These are phyloP conservation scores for Acrocera orbiculus DNA, from an alignment of 2,888 invertebrate species.

Conservation along the genomic window DNA sequence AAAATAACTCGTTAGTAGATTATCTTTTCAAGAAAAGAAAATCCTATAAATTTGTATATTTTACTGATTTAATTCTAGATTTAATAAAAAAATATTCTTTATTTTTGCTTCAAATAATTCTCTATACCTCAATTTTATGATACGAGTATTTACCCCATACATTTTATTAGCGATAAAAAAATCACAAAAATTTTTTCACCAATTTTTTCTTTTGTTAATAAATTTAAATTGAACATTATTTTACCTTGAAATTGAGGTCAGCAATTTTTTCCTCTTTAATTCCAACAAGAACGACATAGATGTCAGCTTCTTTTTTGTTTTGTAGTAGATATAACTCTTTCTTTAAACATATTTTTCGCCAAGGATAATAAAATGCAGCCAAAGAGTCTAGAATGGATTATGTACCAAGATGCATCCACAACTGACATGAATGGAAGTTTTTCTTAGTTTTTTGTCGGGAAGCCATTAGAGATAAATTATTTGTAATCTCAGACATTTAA, in stretches of 20 bases:
- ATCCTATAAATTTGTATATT: too few species aligned
- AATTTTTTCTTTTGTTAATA: too few species aligned
- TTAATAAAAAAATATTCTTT: too few species aligned
- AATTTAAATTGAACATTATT: too few species aligned
- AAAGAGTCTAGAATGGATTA: slow-evolving; percentile 2
- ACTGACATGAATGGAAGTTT: slow-evolving; percentile 4
- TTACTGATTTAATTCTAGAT: too few species aligned
- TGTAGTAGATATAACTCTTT: slow-evolving; percentile 6
- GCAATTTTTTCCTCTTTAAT: slow-evolving; percentile 5
- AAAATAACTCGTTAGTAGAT: too few species aligned
- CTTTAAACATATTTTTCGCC: slow-evolving; percentile 6
- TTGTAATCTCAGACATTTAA: slow-evolving; percentile 27
- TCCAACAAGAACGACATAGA: slow-evolving; percentile 1
- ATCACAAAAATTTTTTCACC: too few species aligned
- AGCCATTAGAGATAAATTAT: slow-evolving; percentile 30
- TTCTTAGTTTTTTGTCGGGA: slow-evolving; percentile 4
- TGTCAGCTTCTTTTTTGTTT: slow-evolving; percentile 4
- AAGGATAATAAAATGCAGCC: slow-evolving; percentile 3
- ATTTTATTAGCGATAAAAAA: too few species aligned
- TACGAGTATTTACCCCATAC: too few species aligned
- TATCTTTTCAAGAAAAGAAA: too few species aligned
- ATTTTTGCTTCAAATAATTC: too few species aligned
- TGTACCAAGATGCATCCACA: slow-evolving; percentile 4
- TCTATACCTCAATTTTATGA: too few species aligned
- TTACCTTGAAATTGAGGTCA: slow-evolving; percentile 7